These are phyloP conservation scores for Anaspis maculata DNA, from an alignment of 2,888 invertebrate genomes.

Conservation along the genomic window DNA sequence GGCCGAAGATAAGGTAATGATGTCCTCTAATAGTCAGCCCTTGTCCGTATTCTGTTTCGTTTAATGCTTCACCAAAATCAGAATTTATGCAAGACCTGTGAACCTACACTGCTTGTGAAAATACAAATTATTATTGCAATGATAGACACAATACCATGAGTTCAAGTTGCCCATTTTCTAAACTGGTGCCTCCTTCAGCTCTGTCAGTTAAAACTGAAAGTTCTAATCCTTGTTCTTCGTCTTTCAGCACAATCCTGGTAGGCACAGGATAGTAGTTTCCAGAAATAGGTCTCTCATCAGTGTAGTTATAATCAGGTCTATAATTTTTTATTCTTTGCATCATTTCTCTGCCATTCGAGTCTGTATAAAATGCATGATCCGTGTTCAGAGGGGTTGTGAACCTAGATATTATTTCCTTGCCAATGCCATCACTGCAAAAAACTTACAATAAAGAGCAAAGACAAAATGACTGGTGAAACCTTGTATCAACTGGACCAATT, in stretches of 20 bases:
- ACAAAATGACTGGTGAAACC: slow-evolving; percentile 18
- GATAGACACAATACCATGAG: slow-evolving; percentile 47
- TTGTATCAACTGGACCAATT: slow-evolving; percentile 50
- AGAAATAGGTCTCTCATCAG: slow-evolving; percentile 47
- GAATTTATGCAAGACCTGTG: slow-evolving; percentile 77
- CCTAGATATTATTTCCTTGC: slow-evolving; percentile 61
- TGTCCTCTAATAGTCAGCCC: slow-evolving; percentile 61
- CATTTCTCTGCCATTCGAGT: slow-evolving; percentile 68
- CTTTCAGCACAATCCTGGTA: slow-evolving; percentile 52
- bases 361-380: slow-evolving; percentile 59
- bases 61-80: slow-evolving; percentile 82
- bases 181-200: slow-evolving; percentile 53
- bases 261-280: slow-evolving; percentile 74
- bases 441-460: background rate
- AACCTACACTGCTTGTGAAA: background rate
- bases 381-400: slow-evolving; percentile 51
- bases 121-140: background rate
- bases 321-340: slow-evolving; percentile 51
- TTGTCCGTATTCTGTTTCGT: slow-evolving; percentile 62
- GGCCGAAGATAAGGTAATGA: slow-evolving; percentile 16
- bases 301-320: slow-evolving; percentile 50
- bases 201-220: slow-evolving; percentile 52
- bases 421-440: slow-evolving; percentile 23
- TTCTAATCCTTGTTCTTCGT: slow-evolving; percentile 40
- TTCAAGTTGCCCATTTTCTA: slow-evolving; percentile 53